These are phyloP conservation scores for Cataglyphis livida DNA, from an alignment of 2,888 invertebrate species.

Conservation along the genomic window DNA sequence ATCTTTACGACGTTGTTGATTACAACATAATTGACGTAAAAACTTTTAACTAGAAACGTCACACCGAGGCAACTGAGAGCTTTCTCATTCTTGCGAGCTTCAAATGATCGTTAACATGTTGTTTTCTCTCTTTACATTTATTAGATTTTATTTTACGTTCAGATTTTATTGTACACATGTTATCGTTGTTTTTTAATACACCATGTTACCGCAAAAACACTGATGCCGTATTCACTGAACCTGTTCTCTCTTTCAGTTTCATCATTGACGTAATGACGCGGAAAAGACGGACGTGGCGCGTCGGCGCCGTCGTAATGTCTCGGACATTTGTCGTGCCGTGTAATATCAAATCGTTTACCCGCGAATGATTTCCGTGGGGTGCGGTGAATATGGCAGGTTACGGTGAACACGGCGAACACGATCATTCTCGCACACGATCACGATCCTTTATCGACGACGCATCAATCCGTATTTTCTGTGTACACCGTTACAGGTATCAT, in stretches of 20 bases:
- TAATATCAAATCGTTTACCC: conserved; percentile 20
- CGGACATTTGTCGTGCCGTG: conserved; percentile 17
- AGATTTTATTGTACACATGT: conserved; percentile 72
- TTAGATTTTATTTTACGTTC: conserved; percentile 40
- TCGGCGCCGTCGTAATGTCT: conserved; percentile 23
- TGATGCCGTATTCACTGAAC: conserved; percentile 83
- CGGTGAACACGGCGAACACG: conserved; percentile 45
- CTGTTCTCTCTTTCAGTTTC: conserved; percentile 72
- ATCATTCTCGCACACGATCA: conserved; percentile 40
- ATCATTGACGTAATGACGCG: conserved; percentile 64
- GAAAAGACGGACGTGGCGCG: conserved; percentile 49
- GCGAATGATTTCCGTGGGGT: conserved; percentile 23
- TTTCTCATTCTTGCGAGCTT: conserved; percentile 63
- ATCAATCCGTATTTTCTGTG: conserved; percentile 50
- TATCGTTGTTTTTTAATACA: conserved; percentile 78
- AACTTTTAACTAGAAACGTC: conserved; percentile 65
- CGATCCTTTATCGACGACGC: conserved; percentile 29
- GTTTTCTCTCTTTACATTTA: conserved; percentile 57
- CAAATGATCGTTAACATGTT: conserved; percentile 58
- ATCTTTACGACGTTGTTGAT: conserved; percentile 11
- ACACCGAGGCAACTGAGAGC: conserved; percentile 80
- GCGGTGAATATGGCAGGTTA: conserved; percentile 74
- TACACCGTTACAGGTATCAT: conserved; percentile 57
- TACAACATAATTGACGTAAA: neutral
- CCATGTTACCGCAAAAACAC: conserved; percentile 79